Evolutionary conservation across 2,888 invertebrate species (phyloP).

Genomic region (Oeneis ivallda): DNA sequence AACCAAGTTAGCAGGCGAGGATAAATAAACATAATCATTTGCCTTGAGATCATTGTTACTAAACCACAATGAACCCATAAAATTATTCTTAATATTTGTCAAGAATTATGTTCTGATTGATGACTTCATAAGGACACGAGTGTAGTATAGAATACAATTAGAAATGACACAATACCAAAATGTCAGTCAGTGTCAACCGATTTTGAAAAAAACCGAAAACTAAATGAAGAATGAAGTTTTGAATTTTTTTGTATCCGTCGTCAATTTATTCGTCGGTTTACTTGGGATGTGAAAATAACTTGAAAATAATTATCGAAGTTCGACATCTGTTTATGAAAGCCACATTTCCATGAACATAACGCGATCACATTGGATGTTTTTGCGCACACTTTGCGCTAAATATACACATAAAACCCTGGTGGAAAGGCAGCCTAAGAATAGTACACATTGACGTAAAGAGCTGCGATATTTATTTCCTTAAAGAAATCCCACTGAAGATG

Average conservation of each 20-base stretch:
- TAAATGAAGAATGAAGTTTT: too few species aligned
- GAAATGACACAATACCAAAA: constrained; percentile 4
- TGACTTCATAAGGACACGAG: not conserved
- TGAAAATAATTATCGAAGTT: not conserved
- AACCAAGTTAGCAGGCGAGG: not conserved
- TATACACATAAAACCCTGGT: not conserved
- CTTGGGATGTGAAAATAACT: too few species aligned
- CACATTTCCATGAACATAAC: too few species aligned
- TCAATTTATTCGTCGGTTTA: too few species aligned
- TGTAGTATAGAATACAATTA: not conserved
- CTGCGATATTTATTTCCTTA: constrained; percentile 11
- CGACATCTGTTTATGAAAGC: too few species aligned
- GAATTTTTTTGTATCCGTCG: too few species aligned
- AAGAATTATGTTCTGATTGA: not conserved
- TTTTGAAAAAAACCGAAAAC: too few species aligned
- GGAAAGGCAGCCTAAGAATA: not conserved
- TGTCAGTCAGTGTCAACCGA: not conserved
- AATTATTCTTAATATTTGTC: not conserved
- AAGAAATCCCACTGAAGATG: constrained; percentile 20
- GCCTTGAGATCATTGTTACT: not conserved
- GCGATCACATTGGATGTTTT: too few species aligned
- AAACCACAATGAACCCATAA: constrained; percentile 3
- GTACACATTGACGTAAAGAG: not conserved
- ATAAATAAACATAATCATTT: not conserved
- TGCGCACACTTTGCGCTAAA: too few species aligned